phyloP scores from a whole-genome alignment of 2,888 invertebrate species.

The Halictus ligatus region DNA sequence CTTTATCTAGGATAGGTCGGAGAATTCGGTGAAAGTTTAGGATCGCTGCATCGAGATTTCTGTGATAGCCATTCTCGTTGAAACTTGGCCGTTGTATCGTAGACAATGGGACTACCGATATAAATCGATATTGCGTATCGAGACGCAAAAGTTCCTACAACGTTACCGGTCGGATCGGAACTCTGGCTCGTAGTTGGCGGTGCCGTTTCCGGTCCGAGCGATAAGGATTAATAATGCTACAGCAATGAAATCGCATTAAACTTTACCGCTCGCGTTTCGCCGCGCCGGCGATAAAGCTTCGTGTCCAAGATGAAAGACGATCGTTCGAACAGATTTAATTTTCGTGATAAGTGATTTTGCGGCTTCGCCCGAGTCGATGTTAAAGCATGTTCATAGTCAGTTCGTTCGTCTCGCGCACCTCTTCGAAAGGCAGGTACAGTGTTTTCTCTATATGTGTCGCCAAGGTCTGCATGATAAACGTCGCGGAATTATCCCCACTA shows the following conservation, averaged over 20 bases:
- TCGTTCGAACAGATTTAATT: background rate
- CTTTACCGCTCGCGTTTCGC: background rate
- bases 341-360: too few relatives aligned
- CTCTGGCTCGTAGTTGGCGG: too few relatives aligned
- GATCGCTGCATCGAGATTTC: background rate
- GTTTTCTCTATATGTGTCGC: too few relatives aligned
- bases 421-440: background rate
- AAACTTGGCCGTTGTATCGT: background rate
- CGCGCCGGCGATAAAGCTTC: background rate
- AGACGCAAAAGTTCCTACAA: background rate
- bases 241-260: background rate
- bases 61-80: too few relatives aligned
- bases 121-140: background rate
- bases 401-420: background rate
- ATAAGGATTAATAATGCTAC: background rate
- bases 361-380: too few relatives aligned
- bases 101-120: background rate
- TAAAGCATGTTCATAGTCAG: too few relatives aligned
- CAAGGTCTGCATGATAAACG: too few relatives aligned
- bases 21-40: background rate
- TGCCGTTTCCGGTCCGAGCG: background rate
- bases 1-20: background rate
- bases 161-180: background rate
- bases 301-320: background rate
- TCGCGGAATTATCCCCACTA: too few relatives aligned